These are phyloP conservation scores for Nothura maculosa DNA, from an alignment of 2,797 vertebrate genomes.

Conservation along the genomic window DNA sequence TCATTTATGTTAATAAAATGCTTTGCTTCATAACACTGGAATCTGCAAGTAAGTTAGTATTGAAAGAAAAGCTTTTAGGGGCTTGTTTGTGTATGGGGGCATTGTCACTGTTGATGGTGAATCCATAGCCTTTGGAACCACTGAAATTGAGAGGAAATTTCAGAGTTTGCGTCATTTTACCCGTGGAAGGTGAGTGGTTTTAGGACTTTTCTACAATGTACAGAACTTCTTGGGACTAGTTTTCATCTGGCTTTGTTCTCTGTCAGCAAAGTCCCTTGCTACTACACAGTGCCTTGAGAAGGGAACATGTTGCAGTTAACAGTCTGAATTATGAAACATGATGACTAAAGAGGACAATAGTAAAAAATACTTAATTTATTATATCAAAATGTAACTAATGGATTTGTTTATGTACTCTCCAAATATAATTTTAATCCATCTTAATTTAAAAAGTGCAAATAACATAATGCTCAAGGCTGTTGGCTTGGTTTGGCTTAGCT, in stretches of 20 bases:
- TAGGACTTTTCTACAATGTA: background rate
- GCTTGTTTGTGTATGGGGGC: background rate
- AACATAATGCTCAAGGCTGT: background rate
- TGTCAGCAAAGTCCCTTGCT: background rate
- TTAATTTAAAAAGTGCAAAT: background rate
- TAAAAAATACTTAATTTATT: background rate
- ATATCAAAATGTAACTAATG: background rate
- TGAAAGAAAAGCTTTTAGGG: background rate
- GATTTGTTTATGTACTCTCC: background rate
- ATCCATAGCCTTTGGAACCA: background rate
- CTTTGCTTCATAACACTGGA: background rate
- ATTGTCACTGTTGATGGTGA: background rate
- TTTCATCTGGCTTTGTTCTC: background rate
- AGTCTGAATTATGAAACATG: background rate
- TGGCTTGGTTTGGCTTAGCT: background rate
- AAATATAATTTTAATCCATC: background rate
- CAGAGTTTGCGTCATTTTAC: background rate
- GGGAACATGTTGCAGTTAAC: accelerated
- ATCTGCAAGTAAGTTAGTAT: background rate
- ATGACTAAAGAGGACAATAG: background rate
- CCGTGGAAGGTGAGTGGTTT: background rate
- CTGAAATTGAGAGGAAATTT: background rate
- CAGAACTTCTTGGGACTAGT: background rate
- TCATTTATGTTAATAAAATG: background rate
- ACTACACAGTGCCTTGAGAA: background rate